Evolutionary conservation across 2,888 invertebrate genomes (phyloP), one percentile per base, ranked within the genome.

Genomic region (Tubiluchus corallicola): DNA sequence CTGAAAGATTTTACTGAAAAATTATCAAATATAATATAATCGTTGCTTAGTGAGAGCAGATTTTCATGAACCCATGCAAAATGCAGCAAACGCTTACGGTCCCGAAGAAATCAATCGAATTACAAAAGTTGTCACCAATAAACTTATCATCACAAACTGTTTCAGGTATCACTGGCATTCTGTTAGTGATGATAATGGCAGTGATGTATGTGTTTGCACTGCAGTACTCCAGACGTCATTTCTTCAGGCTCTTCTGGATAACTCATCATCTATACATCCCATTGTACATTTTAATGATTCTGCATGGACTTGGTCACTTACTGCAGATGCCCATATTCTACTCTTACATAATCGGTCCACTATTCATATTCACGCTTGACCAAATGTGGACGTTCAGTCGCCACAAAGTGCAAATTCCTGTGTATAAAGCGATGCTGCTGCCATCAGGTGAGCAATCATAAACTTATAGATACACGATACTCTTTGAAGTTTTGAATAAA

Each of bases 281-380:
- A 29, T 68, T 72, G 52, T 74, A 69, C 51, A 62, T 72, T 43
- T 62, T 74, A 21, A 67, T 71, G 58, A 55, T 73, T 41, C 55
- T 74, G 17, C 75, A 75, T 53, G 74, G 74, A n/a, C 63, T 68
- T 43, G 73, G 71, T 37, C 57, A 71, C 49, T 58, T 75, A 18
- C 69, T 75, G 3, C 64, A 66, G 53, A 64, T 67, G 38, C 73
- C 73, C 1, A 64, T 70, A 48, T 71, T 72, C 50, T 66, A 68
- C 49, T 69, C 68, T 51, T 74, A 70, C 56, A 65, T 74, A 48
- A 51, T 73, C 40, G 72, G 71, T 2, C 74, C 74, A 1, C 59
- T 68, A 17, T 57, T 71, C 48, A 51, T 74, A 9, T 75, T 71
- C 55, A 61, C 66, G 13, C 49, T 74, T 16, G 74, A 75, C 57